Evolutionary conservation across 2,888 invertebrate genomes (phyloP).

Genomic region (Netelia inedita): DNA sequence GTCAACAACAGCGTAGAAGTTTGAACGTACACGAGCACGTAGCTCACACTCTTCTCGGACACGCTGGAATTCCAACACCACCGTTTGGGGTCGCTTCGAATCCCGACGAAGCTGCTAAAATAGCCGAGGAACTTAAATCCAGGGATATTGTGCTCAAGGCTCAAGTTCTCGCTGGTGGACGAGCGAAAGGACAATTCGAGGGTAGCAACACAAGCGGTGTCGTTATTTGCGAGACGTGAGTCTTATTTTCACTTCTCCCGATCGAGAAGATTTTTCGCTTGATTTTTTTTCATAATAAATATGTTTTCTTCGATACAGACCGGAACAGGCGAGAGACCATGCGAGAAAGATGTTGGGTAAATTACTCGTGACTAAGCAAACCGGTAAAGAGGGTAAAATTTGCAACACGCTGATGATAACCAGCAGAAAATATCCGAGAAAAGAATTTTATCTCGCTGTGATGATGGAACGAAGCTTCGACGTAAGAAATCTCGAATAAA

Average conservation of each 20-base stretch:
- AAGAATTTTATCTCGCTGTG: conserved; percentile 99
- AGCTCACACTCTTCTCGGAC: conserved; percentile 94
- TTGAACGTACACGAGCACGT: conserved; percentile 98
- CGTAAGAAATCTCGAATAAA: conserved; percentile 86
- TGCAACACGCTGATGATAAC: conserved; percentile 98
- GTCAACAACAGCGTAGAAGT: conserved; percentile 90
- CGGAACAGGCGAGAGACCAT: conserved; percentile 93
- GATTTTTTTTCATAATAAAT: conserved; percentile 11
- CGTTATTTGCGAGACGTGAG: conserved; percentile 94
- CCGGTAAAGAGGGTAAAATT: conserved; percentile 96
- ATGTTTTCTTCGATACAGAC: conserved; percentile 83
- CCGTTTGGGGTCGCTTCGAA: conserved; percentile 95
- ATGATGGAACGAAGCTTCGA: conserved; percentile 99
- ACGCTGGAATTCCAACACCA: conserved; percentile 95
- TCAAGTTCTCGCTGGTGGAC: conserved; percentile 97
- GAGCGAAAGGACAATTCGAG: conserved; percentile 97
- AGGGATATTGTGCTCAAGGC: conserved; percentile 95
- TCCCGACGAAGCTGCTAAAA: conserved; percentile 92
- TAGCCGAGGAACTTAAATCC: conserved; percentile 91
- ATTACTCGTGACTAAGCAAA: conserved; percentile 97
- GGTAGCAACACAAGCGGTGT: conserved; percentile 98
- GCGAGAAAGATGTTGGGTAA: conserved; percentile 96
- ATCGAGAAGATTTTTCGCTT: conserved; percentile 1
- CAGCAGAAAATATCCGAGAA: conserved; percentile 97
- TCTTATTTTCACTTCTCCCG: conserved; percentile 68